Evolutionary conservation across 2,797 vertebrate genomes (phyloP), one percentile per base, ranked within the genome.

Genomic region (Melanotaenia boesemani): DNA sequence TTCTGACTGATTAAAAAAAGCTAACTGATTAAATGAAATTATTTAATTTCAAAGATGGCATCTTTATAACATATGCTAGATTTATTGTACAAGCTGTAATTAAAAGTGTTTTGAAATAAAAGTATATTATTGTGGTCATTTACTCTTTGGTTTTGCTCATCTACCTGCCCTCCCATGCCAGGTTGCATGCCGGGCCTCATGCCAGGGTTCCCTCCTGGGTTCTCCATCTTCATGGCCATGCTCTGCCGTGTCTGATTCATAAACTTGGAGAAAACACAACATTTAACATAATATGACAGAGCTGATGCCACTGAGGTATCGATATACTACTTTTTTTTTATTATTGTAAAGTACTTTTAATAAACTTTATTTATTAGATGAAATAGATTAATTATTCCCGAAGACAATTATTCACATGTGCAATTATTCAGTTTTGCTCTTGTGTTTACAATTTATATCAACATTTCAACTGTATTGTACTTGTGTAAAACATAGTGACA

Each of bases 141-240:
- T 63, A 54, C 24, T 60, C 22, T 50, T 30, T 61, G 22, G 30
- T 39, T 46, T 68, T 30, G 54, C 61, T 72, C 37, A 32, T 44
- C 85, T 91, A 95, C 95, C 94, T 95, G 94, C 82, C 84, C 90
- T 44, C 87, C 92, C 92, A 95, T 95, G 86, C 91, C 90, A 0
- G 96, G 94, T 89, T 97, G 97, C 95, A 98, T 95, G 74, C 95
- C 91, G 5, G 97, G 96, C 84, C 97, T 96, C 95, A 98, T 95
- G 76, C 91, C 94, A 5, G 96, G 94, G 69, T 93, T 94, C 9
- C 87, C 94, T 54, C 93, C 90, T 0, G 95, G 89, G 68, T 84
- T 96, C 78, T 99, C 97, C 93, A 98, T 96, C 90, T 98, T 98
- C 87, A 99, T 96, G 60, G 93, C 95, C 88, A 97, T 95, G 0